These are phyloP conservation scores for Heliconius aoede DNA, from an alignment of 2,888 invertebrate species.

Conservation along the genomic window DNA sequence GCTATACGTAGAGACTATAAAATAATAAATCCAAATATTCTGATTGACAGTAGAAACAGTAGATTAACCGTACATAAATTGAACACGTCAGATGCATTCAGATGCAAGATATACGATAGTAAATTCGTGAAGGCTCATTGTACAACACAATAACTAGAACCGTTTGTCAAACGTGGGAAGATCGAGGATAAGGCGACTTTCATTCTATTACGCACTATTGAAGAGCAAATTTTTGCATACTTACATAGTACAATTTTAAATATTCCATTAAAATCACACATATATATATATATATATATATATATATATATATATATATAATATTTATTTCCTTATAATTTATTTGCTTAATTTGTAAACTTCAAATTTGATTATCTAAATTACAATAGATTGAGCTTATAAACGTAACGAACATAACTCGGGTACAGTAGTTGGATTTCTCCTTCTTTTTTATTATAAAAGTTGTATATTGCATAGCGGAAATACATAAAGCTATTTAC, in stretches of 20 bases:
- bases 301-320: too few species aligned
- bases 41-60: slow-evolving; percentile 34
- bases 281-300: too few species aligned
- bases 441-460: background rate
- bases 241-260: background rate
- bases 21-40: slow-evolving; percentile 18
- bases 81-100: slow-evolving; percentile 39
- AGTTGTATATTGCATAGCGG: background rate
- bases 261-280: background rate
- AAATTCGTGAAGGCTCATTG: slow-evolving; percentile 38
- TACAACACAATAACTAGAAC: slow-evolving; percentile 47
- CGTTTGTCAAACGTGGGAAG: slow-evolving; percentile 72
- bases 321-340: too few species aligned
- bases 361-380: background rate
- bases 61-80: slow-evolving; percentile 34
- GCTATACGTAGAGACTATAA: background rate
- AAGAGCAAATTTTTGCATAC: slow-evolving; percentile 49
- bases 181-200: slow-evolving; percentile 73
- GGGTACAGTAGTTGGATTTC: background rate
- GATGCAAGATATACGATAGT: slow-evolving; percentile 41
- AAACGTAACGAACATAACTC: background rate
- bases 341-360: too few species aligned
- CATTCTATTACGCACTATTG: slow-evolving; percentile 78
- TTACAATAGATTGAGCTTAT: background rate
- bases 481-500: slow-evolving; percentile 22